Evolutionary conservation across 2,113 vertebrate genomes (phyloP).

Genomic region (Uria lomvia): DNA sequence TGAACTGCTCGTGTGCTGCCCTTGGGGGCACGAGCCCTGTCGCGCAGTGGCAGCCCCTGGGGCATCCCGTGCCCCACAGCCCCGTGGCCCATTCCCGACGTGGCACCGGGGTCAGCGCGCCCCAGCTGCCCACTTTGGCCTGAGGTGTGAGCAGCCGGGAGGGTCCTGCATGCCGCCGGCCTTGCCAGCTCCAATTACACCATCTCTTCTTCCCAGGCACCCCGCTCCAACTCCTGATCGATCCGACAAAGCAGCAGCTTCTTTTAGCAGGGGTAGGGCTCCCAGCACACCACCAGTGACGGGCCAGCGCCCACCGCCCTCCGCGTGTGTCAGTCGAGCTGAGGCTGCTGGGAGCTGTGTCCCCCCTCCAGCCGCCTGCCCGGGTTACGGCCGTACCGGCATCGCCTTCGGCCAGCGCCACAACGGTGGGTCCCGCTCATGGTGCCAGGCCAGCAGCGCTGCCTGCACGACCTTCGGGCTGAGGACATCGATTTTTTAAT

Average conservation of each 20-base stretch:
- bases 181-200: background rate
- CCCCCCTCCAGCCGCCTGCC: background rate
- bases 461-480: background rate
- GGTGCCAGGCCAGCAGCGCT: background rate
- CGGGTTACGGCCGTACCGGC: background rate
- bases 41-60: background rate
- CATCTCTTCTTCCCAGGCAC: background rate
- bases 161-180: background rate
- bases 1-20: background rate
- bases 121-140: background rate
- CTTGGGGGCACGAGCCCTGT: background rate
- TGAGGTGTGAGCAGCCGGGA: background rate
- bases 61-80: background rate
- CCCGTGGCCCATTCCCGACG: fast-evolving
- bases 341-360: background rate
- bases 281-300: background rate
- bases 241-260: background rate
- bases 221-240: background rate
- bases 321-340: background rate
- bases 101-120: background rate
- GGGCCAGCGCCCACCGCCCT: background rate
- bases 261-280: background rate
- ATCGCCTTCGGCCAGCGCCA: background rate
- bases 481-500: background rate
- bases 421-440: background rate